These are phyloP conservation scores for Hydrochoerus hydrochaeris DNA, from an alignment of 2,113 vertebrate genomes.

Conservation along the genomic window DNA sequence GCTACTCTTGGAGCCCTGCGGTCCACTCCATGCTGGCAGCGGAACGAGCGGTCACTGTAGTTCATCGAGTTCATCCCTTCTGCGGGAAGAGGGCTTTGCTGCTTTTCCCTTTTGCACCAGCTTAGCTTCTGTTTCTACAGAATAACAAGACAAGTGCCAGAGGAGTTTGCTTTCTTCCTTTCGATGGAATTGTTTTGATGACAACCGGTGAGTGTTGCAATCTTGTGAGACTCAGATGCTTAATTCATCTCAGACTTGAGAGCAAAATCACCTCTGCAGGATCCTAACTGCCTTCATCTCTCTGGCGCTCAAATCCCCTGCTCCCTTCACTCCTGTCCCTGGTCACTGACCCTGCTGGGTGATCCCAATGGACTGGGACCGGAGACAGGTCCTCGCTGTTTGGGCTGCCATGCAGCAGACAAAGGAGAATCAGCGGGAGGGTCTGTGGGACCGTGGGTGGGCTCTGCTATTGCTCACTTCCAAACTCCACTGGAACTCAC, in stretches of 20 bases:
- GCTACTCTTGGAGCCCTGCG: fast-evolving
- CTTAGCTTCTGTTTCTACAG: slow-evolving; percentile 58
- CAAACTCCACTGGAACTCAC: neutral
- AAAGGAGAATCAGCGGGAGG: fast-evolving
- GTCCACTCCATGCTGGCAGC: fast-evolving
- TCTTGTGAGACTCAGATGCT: slow-evolving; percentile 63
- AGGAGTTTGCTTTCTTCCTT: slow-evolving; percentile 50
- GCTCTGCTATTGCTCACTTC: neutral
- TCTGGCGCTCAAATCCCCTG: neutral
- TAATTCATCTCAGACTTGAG: slow-evolving; percentile 56
- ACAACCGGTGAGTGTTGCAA: slow-evolving; percentile 23
- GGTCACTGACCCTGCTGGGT: neutral
- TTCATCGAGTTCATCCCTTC: neutral
- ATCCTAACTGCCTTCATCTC: neutral
- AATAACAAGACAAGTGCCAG: slow-evolving; percentile 26
- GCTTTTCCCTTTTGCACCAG: neutral
- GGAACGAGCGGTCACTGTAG: neutral
- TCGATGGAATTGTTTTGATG: slow-evolving; percentile 35
- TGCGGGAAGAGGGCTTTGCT: neutral
- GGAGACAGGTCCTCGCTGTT: neutral
- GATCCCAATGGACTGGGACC: fast-evolving
- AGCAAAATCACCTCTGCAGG: neutral
- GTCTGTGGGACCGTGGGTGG: too few relatives aligned
- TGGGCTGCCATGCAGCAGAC: neutral
- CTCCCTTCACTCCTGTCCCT: neutral